These are phyloP conservation scores for Baronia brevicornis DNA, from an alignment of 2,888 invertebrate genomes.

Conservation along the genomic window DNA sequence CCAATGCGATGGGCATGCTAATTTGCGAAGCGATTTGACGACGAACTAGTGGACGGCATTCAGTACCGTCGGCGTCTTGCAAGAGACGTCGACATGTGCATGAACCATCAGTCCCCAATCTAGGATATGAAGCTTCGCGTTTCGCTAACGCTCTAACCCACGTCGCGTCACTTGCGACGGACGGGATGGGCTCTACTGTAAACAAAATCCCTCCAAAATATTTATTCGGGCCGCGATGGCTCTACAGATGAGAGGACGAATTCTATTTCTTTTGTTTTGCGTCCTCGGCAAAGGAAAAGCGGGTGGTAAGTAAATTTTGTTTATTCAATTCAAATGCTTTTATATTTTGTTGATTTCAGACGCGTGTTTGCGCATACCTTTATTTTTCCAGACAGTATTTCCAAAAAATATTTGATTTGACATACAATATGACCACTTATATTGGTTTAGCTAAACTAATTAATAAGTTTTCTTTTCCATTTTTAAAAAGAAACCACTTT, in stretches of 20 bases:
- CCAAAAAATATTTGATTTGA: slow-evolving; percentile 10
- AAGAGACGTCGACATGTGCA: slow-evolving; percentile 38
- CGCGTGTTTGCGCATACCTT: slow-evolving; percentile 43
- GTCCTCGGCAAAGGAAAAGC: slow-evolving; percentile 41
- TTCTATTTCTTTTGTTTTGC: slow-evolving; percentile 55
- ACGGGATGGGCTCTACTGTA: slow-evolving; percentile 63
- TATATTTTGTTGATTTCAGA: slow-evolving; percentile 29
- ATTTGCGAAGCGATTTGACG: slow-evolving; percentile 39
- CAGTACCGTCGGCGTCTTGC: slow-evolving; percentile 38
- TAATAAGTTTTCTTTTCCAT: too few relatives aligned
- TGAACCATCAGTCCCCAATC: slow-evolving; percentile 9
- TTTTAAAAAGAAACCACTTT: too few relatives aligned
- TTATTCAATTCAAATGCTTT: slow-evolving; percentile 31
- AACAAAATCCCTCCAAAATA: slow-evolving; percentile 43
- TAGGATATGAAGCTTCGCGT: slow-evolving; percentile 26
- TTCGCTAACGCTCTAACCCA: slow-evolving; percentile 25
- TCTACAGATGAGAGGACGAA: slow-evolving; percentile 48
- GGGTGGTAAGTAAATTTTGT: slow-evolving; percentile 58
- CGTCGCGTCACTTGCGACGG: slow-evolving; percentile 26
- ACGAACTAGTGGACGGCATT: slow-evolving; percentile 19
- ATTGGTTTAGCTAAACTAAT: too few relatives aligned
- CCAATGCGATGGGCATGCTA: slow-evolving; percentile 47
- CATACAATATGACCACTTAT: too few relatives aligned
- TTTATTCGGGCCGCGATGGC: slow-evolving; percentile 62
- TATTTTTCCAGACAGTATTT: slow-evolving; percentile 20